Evolutionary conservation across 2,797 vertebrate species (phyloP).

Genomic region (Argya squamiceps): DNA sequence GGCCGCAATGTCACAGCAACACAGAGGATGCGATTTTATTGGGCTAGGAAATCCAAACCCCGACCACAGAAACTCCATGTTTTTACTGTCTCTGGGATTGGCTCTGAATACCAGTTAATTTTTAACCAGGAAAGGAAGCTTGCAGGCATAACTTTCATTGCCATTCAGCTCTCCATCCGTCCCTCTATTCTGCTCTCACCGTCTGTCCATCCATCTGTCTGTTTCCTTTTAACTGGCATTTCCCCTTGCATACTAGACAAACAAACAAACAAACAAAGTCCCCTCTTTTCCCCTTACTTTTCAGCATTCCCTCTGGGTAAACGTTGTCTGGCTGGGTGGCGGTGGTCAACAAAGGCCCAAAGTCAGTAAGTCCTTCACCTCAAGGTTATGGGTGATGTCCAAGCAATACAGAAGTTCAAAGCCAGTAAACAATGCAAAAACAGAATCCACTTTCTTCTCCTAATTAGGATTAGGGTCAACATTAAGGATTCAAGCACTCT

Average conservation of each 20-base stretch:
- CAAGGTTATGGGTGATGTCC: slow-evolving; percentile 84
- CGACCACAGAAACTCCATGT: slow-evolving; percentile 82
- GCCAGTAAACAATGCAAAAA: slow-evolving; percentile 77
- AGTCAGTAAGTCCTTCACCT: slow-evolving; percentile 75
- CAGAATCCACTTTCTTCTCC: slow-evolving; percentile 53
- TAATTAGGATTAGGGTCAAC: slow-evolving; percentile 9
- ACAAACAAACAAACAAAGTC: slow-evolving; percentile 72
- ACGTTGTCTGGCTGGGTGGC: slow-evolving; percentile 37
- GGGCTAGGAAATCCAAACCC: slow-evolving; percentile 90
- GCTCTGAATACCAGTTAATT: slow-evolving; percentile 76
- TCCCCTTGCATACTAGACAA: slow-evolving; percentile 52
- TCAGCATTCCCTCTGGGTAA: slow-evolving; percentile 21
- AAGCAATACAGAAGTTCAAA: slow-evolving; percentile 85
- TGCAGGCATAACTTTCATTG: slow-evolving; percentile 47
- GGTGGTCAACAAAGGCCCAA: slow-evolving; percentile 71
- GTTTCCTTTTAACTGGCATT: neutral
- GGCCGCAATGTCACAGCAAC: slow-evolving; percentile 91
- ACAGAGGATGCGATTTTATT: slow-evolving; percentile 92
- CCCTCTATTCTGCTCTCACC: neutral
- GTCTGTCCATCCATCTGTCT: slow-evolving; percentile 35
- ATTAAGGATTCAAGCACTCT: neutral
- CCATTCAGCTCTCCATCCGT: slow-evolving; percentile 37
- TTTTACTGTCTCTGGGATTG: slow-evolving; percentile 80
- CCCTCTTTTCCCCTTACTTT: neutral
- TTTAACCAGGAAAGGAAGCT: slow-evolving; percentile 80